These are phyloP conservation scores for Parazoanthus swiftii DNA, from an alignment of 92 coral and sea anemone genomes.

Conservation along the genomic window DNA sequence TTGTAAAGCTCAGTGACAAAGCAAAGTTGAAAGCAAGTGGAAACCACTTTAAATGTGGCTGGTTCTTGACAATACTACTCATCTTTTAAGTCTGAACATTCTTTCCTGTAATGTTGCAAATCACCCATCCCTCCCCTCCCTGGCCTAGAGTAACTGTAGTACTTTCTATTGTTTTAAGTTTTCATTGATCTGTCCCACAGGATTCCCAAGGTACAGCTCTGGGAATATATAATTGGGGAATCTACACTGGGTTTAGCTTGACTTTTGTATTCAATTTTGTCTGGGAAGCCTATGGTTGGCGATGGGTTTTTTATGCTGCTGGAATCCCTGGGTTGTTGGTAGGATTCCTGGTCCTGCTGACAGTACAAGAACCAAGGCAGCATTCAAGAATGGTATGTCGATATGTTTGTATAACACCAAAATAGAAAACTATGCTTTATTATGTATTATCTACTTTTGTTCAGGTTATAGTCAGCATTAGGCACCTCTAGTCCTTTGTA, in stretches of 20 bases:
- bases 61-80: too few species aligned
- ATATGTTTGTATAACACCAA: not conserved
- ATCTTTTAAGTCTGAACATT: too few species aligned
- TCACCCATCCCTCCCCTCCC: too few species aligned
- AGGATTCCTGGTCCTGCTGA: slow-evolving; percentile 19
- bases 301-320: slow-evolving; percentile 32
- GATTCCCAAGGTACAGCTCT: slow-evolving; percentile 24
- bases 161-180: not conserved
- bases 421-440: too few species aligned
- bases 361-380: slow-evolving; percentile 21
- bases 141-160: not conserved
- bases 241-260: slow-evolving; percentile 31
- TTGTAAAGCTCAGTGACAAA: too few species aligned
- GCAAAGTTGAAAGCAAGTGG: too few species aligned
- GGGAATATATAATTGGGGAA: slow-evolving; percentile 31
- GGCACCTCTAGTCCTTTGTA: too few species aligned
- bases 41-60: too few species aligned
- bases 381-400: not conserved
- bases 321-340: slow-evolving; percentile 24
- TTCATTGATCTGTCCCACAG: not conserved
- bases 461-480: too few species aligned
- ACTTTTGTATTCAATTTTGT: slow-evolving; percentile 15
- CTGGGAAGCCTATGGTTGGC: slow-evolving; percentile 35
- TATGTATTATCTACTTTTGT: too few species aligned
- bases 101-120: too few species aligned